A percentile compares a stretch with the other conserved stretches of the same genome.
phyloP scores from a whole-genome alignment of 1,140 invertebrate genomes.

The Sarcophaga bullata region DNA sequence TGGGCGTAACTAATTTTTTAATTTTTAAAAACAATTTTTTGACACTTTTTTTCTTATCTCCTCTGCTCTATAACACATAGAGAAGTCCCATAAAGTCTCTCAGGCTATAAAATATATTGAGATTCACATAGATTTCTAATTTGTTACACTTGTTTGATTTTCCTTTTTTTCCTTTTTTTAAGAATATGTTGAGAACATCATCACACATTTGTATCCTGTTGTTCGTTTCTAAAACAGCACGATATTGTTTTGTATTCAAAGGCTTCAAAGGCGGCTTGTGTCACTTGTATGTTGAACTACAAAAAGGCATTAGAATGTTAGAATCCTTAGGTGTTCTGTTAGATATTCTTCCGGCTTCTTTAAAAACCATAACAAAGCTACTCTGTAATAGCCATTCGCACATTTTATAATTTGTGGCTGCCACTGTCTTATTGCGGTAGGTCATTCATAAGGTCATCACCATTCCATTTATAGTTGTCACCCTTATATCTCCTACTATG shows the following conservation, averaged over 20 bases:
- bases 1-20: constrained; percentile 4
- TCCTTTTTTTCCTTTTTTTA: background rate
- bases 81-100: background rate
- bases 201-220: constrained; percentile 15
- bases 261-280: constrained; percentile 14
- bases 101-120: background rate
- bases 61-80: background rate
- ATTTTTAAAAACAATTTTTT: background rate
- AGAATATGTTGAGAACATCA: background rate
- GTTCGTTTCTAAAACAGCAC: background rate
- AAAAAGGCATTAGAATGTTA: background rate
- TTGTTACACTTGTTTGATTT: constrained; percentile 18
- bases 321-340: background rate
- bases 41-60: background rate
- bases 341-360: constrained; percentile 10
- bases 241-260: background rate
- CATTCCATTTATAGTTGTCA: constrained; percentile 2
- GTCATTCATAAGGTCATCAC: background rate
- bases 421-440: background rate
- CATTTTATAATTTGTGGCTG: background rate
- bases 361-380: background rate
- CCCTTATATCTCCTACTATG: background rate
- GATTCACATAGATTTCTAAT: background rate
- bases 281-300: background rate
- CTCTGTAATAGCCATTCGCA: background rate